These are phyloP conservation scores for Polymixis lichenea DNA, from an alignment of 2,888 invertebrate genomes.

Conservation along the genomic window DNA sequence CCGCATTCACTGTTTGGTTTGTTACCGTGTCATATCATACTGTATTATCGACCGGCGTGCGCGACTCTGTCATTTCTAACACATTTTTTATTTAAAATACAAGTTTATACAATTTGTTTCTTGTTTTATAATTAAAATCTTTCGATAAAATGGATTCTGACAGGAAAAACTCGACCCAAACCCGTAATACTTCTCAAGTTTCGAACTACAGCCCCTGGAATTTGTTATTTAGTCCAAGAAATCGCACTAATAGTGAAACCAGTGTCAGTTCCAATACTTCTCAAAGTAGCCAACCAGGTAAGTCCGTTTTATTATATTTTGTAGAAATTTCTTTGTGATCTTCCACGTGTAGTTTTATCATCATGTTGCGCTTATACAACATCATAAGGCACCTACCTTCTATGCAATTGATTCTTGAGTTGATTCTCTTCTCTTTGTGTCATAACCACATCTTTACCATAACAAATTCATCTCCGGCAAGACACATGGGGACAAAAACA, in stretches of 20 bases:
- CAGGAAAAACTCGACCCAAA: slow-evolving; percentile 77
- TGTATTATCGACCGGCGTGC: slow-evolving; percentile 78
- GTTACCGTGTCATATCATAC: slow-evolving; percentile 78
- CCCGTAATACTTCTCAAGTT: slow-evolving; percentile 72
- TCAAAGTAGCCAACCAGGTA: slow-evolving; percentile 81
- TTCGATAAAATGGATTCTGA: slow-evolving; percentile 79
- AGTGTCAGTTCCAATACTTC: slow-evolving; percentile 79
- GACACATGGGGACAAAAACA: slow-evolving; percentile 41
- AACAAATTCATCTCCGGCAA: slow-evolving; percentile 18
- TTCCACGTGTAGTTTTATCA: not conserved
- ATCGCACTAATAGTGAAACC: slow-evolving; percentile 85
- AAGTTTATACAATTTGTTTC: slow-evolving; percentile 16
- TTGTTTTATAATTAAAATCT: slow-evolving; percentile 48
- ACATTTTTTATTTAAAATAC: slow-evolving; percentile 17
- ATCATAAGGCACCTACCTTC: not conserved
- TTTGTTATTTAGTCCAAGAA: slow-evolving; percentile 83
- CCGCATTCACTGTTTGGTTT: slow-evolving; percentile 72
- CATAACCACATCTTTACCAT: slow-evolving; percentile 2
- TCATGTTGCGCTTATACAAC: not conserved
- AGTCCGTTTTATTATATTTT: slow-evolving; percentile 56
- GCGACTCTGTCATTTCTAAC: slow-evolving; percentile 63
- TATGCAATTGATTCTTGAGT: not conserved
- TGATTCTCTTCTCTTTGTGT: slow-evolving; percentile 1
- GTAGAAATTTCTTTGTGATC: not conserved
- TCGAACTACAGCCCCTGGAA: slow-evolving; percentile 85